These are phyloP conservation scores for Rhodophaea formosa DNA, from an alignment of 2,888 invertebrate species.

Conservation along the genomic window DNA sequence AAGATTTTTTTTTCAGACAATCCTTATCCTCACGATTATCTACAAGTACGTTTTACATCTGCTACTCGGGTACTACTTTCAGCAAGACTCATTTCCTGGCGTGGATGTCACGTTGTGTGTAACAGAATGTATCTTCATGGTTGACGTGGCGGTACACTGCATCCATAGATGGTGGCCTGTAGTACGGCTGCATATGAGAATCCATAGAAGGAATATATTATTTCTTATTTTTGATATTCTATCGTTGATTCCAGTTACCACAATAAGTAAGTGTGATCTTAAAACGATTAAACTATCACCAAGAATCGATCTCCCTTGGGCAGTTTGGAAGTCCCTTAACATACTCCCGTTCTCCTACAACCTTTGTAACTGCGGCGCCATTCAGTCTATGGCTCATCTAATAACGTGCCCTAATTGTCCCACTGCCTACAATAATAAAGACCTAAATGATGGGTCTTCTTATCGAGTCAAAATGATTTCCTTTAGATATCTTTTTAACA, in stretches of 20 bases:
- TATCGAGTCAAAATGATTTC: too few species aligned
- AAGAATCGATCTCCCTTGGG: too few species aligned
- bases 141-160: conserved; percentile 50
- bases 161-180: conserved; percentile 59
- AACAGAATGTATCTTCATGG: conserved; percentile 44
- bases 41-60: conserved; percentile 54
- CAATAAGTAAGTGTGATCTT: conserved; percentile 48
- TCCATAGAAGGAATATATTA: conserved; percentile 45
- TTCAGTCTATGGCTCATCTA: too few species aligned
- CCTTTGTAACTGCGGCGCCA: too few species aligned
- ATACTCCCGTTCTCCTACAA: too few species aligned
- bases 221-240: conserved; percentile 50
- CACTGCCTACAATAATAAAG: too few species aligned
- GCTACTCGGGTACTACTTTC: conserved; percentile 50
- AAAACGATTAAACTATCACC: too few species aligned
- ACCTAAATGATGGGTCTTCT: too few species aligned
- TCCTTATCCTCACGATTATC: conserved; percentile 44
- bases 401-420: too few species aligned
- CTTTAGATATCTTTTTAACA: too few species aligned
- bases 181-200: conserved; percentile 53
- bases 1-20: neutral
- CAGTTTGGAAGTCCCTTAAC: too few species aligned
- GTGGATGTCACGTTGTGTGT: conserved; percentile 38
- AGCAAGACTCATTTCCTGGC: conserved; percentile 15
- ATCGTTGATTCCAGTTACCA: conserved; percentile 45